These are phyloP conservation scores for Trichoplusia ni DNA, from an alignment of 1,140 invertebrate genomes.

Conservation along the genomic window DNA sequence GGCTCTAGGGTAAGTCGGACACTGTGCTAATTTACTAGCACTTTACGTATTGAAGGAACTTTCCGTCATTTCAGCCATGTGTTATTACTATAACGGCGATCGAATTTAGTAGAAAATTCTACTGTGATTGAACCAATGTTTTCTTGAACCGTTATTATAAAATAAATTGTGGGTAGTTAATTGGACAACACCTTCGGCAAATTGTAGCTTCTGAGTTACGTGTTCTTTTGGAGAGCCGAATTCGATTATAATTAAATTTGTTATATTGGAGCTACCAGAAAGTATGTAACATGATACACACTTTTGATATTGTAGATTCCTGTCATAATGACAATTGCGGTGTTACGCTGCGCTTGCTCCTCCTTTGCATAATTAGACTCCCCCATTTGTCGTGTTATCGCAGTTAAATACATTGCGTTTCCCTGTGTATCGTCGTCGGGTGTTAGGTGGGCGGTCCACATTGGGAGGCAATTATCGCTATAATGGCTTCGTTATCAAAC, in stretches of 20 bases:
- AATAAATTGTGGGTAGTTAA: neutral
- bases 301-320: too few relatives aligned
- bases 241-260: too few relatives aligned
- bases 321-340: too few relatives aligned
- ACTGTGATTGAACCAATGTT: neutral
- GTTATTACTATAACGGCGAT: conserved; percentile 1
- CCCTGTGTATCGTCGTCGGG: conserved; percentile 26
- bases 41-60: conserved; percentile 4
- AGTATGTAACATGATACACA: too few relatives aligned
- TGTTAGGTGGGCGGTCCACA: conserved; percentile 44
- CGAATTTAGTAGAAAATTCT: neutral
- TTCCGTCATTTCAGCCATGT: neutral
- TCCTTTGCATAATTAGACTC: conserved; percentile 26
- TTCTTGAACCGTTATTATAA: neutral
- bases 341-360: neutral
- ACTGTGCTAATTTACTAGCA: conserved; percentile 52
- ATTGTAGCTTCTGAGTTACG: neutral
- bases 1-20: conserved; percentile 34
- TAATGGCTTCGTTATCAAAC: conserved; percentile 68
- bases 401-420: conserved; percentile 29
- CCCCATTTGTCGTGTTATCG: conserved; percentile 31
- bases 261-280: too few relatives aligned
- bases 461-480: conserved; percentile 59
- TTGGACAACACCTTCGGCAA: too few relatives aligned
- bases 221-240: too few relatives aligned